These are phyloP conservation scores for Synergus japonicus DNA, from an alignment of 2,888 invertebrate species.

Conservation along the genomic window DNA sequence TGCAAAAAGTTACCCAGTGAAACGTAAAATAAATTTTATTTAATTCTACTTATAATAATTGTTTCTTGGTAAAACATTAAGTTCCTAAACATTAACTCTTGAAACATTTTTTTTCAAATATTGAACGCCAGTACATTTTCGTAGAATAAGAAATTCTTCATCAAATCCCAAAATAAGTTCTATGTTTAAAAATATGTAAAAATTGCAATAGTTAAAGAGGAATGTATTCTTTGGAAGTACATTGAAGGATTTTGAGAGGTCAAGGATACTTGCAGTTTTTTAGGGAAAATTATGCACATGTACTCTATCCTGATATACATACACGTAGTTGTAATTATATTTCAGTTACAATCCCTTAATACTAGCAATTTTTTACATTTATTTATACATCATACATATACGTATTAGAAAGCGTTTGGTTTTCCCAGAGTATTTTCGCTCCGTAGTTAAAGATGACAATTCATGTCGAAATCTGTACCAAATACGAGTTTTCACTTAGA, in stretches of 20 bases:
- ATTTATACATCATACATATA: conserved; percentile 44
- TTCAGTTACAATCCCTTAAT: conserved; percentile 48
- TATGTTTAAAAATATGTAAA: not conserved
- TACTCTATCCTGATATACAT: conserved; percentile 45
- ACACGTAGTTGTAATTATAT: conserved; percentile 52
- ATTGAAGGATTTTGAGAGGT: conserved; percentile 1
- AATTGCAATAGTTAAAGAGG: not conserved
- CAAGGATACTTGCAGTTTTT: conserved; percentile 40
- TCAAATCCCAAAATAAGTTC: not conserved
- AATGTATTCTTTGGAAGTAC: not conserved
- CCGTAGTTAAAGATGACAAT: conserved; percentile 58
- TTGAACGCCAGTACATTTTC: not conserved
- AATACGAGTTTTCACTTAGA: conserved; percentile 18
- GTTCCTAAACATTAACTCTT: not conserved
- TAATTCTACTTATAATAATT: not conserved
- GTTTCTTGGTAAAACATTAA: not conserved
- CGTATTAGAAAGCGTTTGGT: conserved; percentile 70
- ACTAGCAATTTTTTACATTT: conserved; percentile 46
- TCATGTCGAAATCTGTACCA: conserved; percentile 49
- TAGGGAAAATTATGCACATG: conserved; percentile 85
- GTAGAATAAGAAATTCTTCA: not conserved
- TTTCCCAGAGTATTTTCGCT: conserved; percentile 69
- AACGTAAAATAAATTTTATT: not conserved
- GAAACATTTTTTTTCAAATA: not conserved
- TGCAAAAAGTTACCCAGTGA: not conserved